Conservation (phyloP, 2,797 vertebrate genomes). For the Cyprinella venusta region DNA sequence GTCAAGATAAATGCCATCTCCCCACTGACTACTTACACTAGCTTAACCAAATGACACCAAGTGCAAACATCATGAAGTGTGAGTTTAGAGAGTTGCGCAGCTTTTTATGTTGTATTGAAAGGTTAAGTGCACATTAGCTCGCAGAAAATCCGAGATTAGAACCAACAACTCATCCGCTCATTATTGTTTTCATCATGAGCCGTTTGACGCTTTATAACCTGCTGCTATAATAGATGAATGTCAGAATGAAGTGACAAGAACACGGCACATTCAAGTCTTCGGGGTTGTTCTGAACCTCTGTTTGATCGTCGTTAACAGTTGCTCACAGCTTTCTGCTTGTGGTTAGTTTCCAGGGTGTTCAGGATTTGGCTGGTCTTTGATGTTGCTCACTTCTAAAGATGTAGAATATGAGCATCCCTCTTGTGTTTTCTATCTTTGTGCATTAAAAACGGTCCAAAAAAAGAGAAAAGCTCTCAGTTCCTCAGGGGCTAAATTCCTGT, state of each 20-base stretch:
- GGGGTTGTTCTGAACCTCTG: not conserved
- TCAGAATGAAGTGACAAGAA: slow-evolving; percentile 26
- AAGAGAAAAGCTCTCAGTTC: not conserved
- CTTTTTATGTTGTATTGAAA: slow-evolving; percentile 30
- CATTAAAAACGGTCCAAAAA: slow-evolving; percentile 19
- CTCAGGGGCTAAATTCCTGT: slow-evolving; percentile 19
- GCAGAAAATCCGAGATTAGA: slow-evolving; percentile 38
- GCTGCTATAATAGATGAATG: not conserved
- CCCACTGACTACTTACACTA: not conserved
- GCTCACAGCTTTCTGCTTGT: not conserved
- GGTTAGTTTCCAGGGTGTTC: not conserved
- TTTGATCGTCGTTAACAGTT: slow-evolving; percentile 14
- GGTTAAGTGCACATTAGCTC: slow-evolving; percentile 50
- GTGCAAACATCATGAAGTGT: slow-evolving; percentile 1
- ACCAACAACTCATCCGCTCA: slow-evolving; percentile 18
- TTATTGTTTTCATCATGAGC: slow-evolving; percentile 47
- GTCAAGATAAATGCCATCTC: slow-evolving; percentile 9
- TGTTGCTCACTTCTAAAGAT: slow-evolving; percentile 18
- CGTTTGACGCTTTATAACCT: slow-evolving; percentile 19
- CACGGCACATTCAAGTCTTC: not conserved
- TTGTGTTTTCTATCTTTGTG: slow-evolving; percentile 13
- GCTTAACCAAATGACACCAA: not conserved
- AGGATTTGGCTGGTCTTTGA: slow-evolving; percentile 24
- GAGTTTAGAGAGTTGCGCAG: not conserved
- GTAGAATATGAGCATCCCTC: not conserved